A percentile compares a stretch with the other conserved stretches of the same genome.
phyloP scores from a whole-genome alignment of 1,140 invertebrate species.

The Anadara kagoshimensis region DNA sequence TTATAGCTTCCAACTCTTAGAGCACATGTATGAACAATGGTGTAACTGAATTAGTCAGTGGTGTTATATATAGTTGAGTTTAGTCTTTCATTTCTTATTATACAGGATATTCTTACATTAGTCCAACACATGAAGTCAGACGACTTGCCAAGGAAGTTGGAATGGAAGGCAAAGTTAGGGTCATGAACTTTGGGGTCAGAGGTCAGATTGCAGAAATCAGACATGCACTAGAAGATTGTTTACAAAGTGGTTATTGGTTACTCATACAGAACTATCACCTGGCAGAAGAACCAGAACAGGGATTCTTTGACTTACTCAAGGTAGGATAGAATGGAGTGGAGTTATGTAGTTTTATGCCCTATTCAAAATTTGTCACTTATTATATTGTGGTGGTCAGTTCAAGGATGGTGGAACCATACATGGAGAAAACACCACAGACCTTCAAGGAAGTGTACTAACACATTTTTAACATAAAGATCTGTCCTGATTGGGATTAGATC shows the following conservation, averaged over 20 bases:
- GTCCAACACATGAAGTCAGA: conserved; percentile 67
- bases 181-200: conserved; percentile 66
- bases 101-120: conserved; percentile 61
- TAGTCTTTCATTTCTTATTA: background rate
- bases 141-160: conserved; percentile 64
- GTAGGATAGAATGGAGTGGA: conserved; percentile 48
- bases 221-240: conserved; percentile 64
- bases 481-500: too few relatives aligned
- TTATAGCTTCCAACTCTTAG: too few relatives aligned
- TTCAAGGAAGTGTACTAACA: too few relatives aligned
- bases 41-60: too few relatives aligned
- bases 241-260: conserved; percentile 69
- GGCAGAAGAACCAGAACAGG: conserved; percentile 51
- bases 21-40: too few relatives aligned
- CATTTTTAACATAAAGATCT: too few relatives aligned
- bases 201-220: conserved; percentile 58
- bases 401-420: too few relatives aligned
- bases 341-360: background rate
- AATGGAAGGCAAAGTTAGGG: conserved; percentile 67
- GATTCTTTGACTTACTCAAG: conserved; percentile 63
- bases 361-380: too few relatives aligned
- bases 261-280: conserved; percentile 71
- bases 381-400: too few relatives aligned
- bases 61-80: too few relatives aligned
- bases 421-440: too few relatives aligned